Evolutionary conservation across 64 coral and sea anemone genomes (phyloP).

Genomic region (Actinia equina): DNA sequence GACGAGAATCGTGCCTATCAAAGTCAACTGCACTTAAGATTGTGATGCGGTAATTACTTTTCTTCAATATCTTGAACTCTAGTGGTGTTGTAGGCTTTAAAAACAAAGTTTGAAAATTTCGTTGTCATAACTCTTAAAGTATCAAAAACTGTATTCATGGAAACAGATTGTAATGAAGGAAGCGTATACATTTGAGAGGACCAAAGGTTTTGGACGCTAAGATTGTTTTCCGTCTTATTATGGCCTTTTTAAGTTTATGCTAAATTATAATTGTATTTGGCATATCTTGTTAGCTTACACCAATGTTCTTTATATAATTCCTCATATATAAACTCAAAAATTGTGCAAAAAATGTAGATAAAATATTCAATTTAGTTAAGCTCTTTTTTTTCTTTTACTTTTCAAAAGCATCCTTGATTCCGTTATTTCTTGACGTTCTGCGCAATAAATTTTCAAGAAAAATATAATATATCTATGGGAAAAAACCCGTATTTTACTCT

Average conservation of each 20-base stretch:
- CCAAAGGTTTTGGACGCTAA: background rate
- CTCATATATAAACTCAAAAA: background rate
- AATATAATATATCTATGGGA: too few relatives aligned
- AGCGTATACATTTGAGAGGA: background rate
- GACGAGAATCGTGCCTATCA: background rate
- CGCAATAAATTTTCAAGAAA: too few relatives aligned
- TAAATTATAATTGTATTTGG: background rate
- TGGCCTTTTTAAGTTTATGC: background rate
- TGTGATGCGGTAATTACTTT: background rate
- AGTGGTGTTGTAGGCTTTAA: background rate
- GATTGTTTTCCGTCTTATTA: background rate
- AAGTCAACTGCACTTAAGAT: background rate
- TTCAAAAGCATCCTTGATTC: too few relatives aligned
- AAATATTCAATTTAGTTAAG: too few relatives aligned
- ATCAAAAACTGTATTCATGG: background rate
- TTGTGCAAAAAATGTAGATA: too few relatives aligned
- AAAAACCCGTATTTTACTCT: too few relatives aligned
- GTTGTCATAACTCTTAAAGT: background rate
- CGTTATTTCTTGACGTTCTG: too few relatives aligned
- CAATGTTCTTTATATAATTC: background rate
- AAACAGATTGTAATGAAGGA: background rate
- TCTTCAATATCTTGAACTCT: background rate
- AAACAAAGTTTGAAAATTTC: background rate
- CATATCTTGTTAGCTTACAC: background rate
- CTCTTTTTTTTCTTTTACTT: too few relatives aligned